Base-by-base conservation (phyloP, 2,888 invertebrate genomes). In the Drosophila melanocephala region DNA sequence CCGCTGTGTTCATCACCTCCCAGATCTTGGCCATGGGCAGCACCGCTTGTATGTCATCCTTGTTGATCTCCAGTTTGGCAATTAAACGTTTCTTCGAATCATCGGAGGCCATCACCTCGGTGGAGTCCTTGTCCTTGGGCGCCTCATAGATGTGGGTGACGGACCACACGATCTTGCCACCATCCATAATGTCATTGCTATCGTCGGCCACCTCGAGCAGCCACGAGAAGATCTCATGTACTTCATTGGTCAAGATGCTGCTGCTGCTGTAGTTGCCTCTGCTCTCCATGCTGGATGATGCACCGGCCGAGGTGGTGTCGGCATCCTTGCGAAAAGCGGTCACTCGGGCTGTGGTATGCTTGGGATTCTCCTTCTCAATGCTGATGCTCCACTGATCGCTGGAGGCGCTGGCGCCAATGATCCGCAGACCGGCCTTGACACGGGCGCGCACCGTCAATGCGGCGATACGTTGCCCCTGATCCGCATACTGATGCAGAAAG, bases 21-120 rank as follows among this genome's bases (percentile, higher is more conserved):
- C 97, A 97, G 93, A 97, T 98, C 98, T 98, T 98, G 71, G 98
- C 97, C 92, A 98, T 98, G 22, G 98, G 98, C 32, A 98, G 95
- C 19, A 98, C 97, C 28, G 98, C 97, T 94, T 98, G 98, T 72
- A 98, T 97, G 91, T 98, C 98, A 92, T 98, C 98, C 92, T 98
- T 98, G 92, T 97, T 97, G 75, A 98, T 97, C 91, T 98, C 97
- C 56, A 98, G 95, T 81, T 97, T 95, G 1, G 97, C 97, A 72
- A 97, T 96, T 53, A 97, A 95, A 91, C 97, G 96, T 81, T 95
- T 94, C 55, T 94, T 94, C 50, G 94, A 94, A 81, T 94, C 92
- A 79, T 94, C 93, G n/a, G 92, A 87, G 19, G 92, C 84, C 19
- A 90, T 83, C 35, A 90, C 89, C 47, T 87, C 89, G 3, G 91